phyloP scores from a whole-genome alignment of 2,113 vertebrate species.

The Aptenodytes patagonicus region DNA sequence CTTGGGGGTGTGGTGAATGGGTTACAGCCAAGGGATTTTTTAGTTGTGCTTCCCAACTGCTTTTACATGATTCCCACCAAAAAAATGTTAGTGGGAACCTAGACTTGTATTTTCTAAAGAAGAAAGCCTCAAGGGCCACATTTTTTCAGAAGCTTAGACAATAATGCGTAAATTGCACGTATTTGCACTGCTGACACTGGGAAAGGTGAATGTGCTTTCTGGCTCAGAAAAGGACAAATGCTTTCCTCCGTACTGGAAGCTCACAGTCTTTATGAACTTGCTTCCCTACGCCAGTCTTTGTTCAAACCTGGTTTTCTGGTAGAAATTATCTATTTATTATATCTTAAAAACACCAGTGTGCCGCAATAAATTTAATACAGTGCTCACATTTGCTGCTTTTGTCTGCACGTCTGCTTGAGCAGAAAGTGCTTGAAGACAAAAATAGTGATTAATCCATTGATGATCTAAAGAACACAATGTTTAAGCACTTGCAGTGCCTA shows the following conservation, averaged over 20 bases:
- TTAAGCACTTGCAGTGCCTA: background rate
- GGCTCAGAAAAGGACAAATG: background rate
- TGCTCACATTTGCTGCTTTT: background rate
- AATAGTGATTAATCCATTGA: background rate
- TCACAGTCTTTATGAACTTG: background rate
- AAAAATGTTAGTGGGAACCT: background rate
- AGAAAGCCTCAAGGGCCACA: background rate
- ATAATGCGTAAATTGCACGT: background rate
- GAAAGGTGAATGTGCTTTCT: slow-evolving; percentile 14
- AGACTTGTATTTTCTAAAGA: background rate
- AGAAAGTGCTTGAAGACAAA: background rate
- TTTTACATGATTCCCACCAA: background rate
- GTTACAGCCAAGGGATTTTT: background rate
- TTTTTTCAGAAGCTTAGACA: slow-evolving; percentile 7
- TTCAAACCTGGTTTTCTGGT: background rate
- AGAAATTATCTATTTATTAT: background rate
- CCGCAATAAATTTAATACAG: background rate
- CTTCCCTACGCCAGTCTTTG: background rate
- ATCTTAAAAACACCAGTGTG: background rate
- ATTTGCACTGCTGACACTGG: slow-evolving; percentile 19
- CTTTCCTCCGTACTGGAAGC: background rate
- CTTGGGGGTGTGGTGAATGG: background rate
- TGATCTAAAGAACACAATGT: background rate
- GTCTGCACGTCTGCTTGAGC: background rate
- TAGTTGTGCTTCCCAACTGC: background rate